Conservation (phyloP, 2,797 vertebrate genomes). For the Diceros bicornis region DNA sequence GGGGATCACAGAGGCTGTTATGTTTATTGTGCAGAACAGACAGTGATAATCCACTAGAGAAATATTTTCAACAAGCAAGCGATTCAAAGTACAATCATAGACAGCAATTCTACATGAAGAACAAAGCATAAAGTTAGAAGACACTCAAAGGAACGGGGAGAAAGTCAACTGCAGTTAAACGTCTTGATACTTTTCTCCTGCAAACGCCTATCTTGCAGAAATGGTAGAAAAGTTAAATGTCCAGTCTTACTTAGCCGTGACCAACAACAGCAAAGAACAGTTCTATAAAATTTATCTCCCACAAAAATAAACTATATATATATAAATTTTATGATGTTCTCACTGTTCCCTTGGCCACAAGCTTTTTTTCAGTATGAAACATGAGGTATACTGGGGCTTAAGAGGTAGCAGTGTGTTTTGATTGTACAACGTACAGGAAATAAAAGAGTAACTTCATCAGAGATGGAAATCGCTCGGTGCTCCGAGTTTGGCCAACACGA, state of each 20-base stretch:
- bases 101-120: slow-evolving; percentile 94
- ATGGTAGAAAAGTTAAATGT: slow-evolving; percentile 92
- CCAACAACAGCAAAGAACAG: slow-evolving; percentile 94
- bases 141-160: slow-evolving; percentile 89
- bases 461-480: slow-evolving; percentile 90
- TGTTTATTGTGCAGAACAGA: slow-evolving; percentile 98
- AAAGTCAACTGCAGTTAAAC: slow-evolving; percentile 90
- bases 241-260: slow-evolving; percentile 94
- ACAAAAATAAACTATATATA: slow-evolving; percentile 97
- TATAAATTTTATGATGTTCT: slow-evolving; percentile 96
- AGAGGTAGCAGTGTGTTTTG: slow-evolving; percentile 98
- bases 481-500: slow-evolving; percentile 87
- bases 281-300: slow-evolving; percentile 96
- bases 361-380: slow-evolving; percentile 95
- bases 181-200: slow-evolving; percentile 90
- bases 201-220: slow-evolving; percentile 94
- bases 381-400: slow-evolving; percentile 97
- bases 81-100: slow-evolving; percentile 94
- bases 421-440: slow-evolving; percentile 96
- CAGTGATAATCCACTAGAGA: slow-evolving; percentile 95
- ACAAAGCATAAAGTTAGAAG: slow-evolving; percentile 92
- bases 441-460: slow-evolving; percentile 91
- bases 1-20: slow-evolving; percentile 93
- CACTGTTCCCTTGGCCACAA: slow-evolving; percentile 93
- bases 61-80: slow-evolving; percentile 95